Evolutionary conservation across 2,797 vertebrate species (phyloP), one percentile per base, ranked within the genome.

Genomic region (Clarias platycephalus): DNA sequence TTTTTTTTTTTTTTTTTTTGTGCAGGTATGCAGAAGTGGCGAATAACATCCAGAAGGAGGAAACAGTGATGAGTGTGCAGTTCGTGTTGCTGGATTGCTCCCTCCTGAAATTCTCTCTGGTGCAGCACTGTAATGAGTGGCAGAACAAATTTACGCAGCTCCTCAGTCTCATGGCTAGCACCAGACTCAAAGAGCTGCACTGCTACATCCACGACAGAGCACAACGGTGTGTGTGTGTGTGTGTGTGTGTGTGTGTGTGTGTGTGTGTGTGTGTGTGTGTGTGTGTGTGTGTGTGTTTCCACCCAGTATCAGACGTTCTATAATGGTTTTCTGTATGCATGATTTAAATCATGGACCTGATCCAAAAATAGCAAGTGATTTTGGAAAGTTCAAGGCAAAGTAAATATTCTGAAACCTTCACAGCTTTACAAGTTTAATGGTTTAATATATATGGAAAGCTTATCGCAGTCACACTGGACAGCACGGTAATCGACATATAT

Each of bases 81-180:
- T 96, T 96, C 72, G 95, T 98, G 84, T 85, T 94, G 75, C 92
- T 98, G 89, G 96, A 97, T 91, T 97, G 96, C 87, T 95, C 95
- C 1, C 94, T 93, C 0, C 95, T 98, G 71, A 97, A 97, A 90
- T 94, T 94, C 28, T 94, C 95, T 0, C 87, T 97, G 91, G 93
- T 96, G 80, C 96, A 97, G 86, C 97, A 97, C 86, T 98, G 96
- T 90, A 95, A 89, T 0, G 96, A 96, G 87, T 97, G 97, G 97
- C 96, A 97, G 92, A 93, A 92, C 87, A 97, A 96, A 91, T 96
- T 97, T 87, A 97, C 96, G 0, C 91, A 95, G 53, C 95, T 97
- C 86, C 95, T 98, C 81, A 94, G 91, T 53, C 90, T 94, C 87
- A 95, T 97, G 93, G 95, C 96, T 3, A 93, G 91, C 20, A 87